These are phyloP conservation scores for Calliphora vicina DNA, from an alignment of 1,140 invertebrate genomes.

Conservation along the genomic window DNA sequence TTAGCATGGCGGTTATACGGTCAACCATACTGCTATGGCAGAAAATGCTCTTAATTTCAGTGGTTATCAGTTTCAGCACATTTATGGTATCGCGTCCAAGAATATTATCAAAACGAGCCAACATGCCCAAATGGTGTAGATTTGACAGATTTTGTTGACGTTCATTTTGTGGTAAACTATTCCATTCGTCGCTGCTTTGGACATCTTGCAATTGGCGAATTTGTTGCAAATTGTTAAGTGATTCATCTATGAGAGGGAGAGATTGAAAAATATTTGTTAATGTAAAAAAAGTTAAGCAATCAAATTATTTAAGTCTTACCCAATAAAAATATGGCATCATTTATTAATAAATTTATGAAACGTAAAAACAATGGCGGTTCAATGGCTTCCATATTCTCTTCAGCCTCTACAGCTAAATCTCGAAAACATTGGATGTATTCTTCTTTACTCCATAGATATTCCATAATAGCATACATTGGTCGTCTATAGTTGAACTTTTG, in stretches of 20 bases:
- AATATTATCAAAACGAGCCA: slow-evolving; percentile 93
- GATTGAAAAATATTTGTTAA: background rate
- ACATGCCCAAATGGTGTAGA: slow-evolving; percentile 81
- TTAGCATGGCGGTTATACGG: slow-evolving; percentile 92
- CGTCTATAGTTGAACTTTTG: slow-evolving; percentile 96
- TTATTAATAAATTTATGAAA: slow-evolving; percentile 94
- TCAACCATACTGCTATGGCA: slow-evolving; percentile 92
- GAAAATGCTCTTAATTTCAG: slow-evolving; percentile 86
- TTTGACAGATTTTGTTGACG: slow-evolving; percentile 78
- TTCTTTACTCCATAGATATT: slow-evolving; percentile 87
- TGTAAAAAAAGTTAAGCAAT: no score
- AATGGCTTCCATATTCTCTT: slow-evolving; percentile 87
- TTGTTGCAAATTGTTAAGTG: slow-evolving; percentile 84
- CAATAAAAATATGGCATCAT: slow-evolving; percentile 90
- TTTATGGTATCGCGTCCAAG: slow-evolving; percentile 89
- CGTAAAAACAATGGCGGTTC: slow-evolving; percentile 90
- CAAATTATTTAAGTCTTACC: slow-evolving; percentile 23
- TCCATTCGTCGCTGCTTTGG: slow-evolving; percentile 80
- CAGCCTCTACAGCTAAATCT: slow-evolving; percentile 79
- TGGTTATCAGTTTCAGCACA: slow-evolving; percentile 83
- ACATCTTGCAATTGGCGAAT: slow-evolving; percentile 77
- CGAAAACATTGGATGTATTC: slow-evolving; percentile 81
- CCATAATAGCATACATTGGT: slow-evolving; percentile 94
- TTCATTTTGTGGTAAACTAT: slow-evolving; percentile 74
- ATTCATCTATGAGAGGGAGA: slow-evolving; percentile 73